Evolutionary conservation across 2,797 vertebrate species (phyloP), one percentile per base, ranked within the genome.

Genomic region (Selene dorsalis): DNA sequence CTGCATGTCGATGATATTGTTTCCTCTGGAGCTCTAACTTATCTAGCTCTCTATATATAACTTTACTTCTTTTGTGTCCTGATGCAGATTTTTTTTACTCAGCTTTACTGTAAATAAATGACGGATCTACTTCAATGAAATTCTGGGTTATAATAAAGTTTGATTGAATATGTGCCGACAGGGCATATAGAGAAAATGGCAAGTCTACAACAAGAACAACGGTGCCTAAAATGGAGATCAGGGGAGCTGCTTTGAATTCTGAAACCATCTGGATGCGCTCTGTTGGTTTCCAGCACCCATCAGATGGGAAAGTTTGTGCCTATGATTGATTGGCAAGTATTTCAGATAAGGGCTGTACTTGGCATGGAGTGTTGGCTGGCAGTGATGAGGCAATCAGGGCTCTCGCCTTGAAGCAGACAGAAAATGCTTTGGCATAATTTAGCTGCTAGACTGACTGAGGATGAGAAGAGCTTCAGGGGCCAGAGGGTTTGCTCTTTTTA

Each of bases 321-420:
- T 64, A 73, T 90, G 89, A 92, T 93, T 92, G 90, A 94, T 93
- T 90, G 91, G 90, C 88, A 83, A 90, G 87, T 87, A 80, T 92
- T 90, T 90, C 84, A 88, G 87, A 91, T 86, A 84, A 87, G 90
- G 79, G 82, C 80, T 78, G 73, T 61, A 69, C 86, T 90, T 90
- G 88, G 89, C 84, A 68, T 67, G 66, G 63, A 82, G 84, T 78
- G 77, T 85, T 88, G 82, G 83, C 90, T 89, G 83, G 72, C 87
- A 60, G 77, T 88, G 85, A 92, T 90, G 90, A 92, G 89, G 87
- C 89, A 92, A 93, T 93, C 92, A 92, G 77, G 68, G 69, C 71
- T 73, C 87, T 85, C 35, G 84, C 88, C 86, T 89, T 84, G 83
- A 88, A 88, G 89, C 80, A 64, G 85, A 73, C 86, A 86, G 83